Percentiles rank a stretch among this genome's conserved stretches.
Conservation (phyloP, 2,888 invertebrate species). For the Pseudococcus longispinus region DNA sequence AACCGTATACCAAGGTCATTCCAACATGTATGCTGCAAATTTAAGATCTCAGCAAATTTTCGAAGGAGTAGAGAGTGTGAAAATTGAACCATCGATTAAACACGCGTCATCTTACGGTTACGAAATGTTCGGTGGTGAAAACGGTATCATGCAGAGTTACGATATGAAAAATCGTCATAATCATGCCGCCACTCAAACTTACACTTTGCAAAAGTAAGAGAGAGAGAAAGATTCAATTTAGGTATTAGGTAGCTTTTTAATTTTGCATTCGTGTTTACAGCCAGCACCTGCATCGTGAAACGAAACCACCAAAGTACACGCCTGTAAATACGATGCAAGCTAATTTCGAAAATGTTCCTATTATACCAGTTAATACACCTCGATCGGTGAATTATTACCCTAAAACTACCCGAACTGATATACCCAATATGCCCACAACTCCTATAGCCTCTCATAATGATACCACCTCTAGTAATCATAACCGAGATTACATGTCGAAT, state of each 20-base stretch:
- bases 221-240: neutral
- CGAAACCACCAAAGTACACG: conserved; percentile 3
- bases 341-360: neutral
- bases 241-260: too few species aligned
- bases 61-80: neutral
- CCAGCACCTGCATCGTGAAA: conserved; percentile 11
- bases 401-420: neutral
- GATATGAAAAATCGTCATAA: conserved; percentile 11
- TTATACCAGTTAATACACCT: neutral
- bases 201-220: neutral
- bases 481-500: conserved; percentile 58
- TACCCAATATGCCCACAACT: neutral
- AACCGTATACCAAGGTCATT: conserved; percentile 20
- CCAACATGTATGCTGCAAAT: neutral
- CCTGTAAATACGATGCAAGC: neutral
- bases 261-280: neutral
- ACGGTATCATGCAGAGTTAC: neutral
- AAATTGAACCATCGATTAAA: neutral
- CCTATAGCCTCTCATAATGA: neutral
- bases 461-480: neutral
- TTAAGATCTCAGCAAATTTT: neutral
- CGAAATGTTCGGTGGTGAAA: neutral
- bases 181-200: neutral
- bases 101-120: neutral
- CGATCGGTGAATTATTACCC: neutral